phyloP scores from a whole-genome alignment of 1,140 invertebrate genomes.

The Cydia strobilella region DNA sequence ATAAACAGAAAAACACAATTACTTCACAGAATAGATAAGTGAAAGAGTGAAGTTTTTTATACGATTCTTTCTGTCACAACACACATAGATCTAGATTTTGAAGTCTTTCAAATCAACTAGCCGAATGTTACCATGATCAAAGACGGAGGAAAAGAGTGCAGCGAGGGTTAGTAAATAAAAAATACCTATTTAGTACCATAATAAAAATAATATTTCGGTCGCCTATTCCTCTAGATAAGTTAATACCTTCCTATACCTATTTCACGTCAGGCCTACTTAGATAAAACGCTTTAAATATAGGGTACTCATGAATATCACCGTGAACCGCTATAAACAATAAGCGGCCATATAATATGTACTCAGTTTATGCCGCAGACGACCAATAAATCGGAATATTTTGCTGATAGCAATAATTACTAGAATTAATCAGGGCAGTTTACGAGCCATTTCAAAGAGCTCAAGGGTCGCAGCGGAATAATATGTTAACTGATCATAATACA shows the following conservation, averaged over 20 bases:
- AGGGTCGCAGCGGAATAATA: not conserved
- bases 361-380: constrained; percentile 26
- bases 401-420: constrained; percentile 31
- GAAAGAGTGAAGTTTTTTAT: too few relatives aligned
- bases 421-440: constrained; percentile 31
- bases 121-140: not conserved
- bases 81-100: not conserved
- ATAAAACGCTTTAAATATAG: constrained; percentile 3
- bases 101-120: not conserved
- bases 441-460: constrained; percentile 26
- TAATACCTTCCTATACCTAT: not conserved
- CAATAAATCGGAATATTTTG: constrained; percentile 31
- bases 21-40: too few relatives aligned
- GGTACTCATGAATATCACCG: not conserved
- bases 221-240: not conserved
- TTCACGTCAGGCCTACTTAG: not conserved
- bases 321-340: constrained; percentile 27
- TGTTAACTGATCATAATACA: constrained; percentile 16
- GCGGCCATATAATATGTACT: constrained; percentile 26
- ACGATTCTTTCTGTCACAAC: too few relatives aligned
- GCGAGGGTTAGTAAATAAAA: too few relatives aligned
- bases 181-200: too few relatives aligned
- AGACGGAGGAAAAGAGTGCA: not conserved
- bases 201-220: too few relatives aligned
- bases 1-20: too few relatives aligned